Percentiles rank a stretch among this genome's conserved stretches.
phyloP scores from a whole-genome alignment of 1,140 invertebrate genomes.

The Oreohelix idahoensis region DNA sequence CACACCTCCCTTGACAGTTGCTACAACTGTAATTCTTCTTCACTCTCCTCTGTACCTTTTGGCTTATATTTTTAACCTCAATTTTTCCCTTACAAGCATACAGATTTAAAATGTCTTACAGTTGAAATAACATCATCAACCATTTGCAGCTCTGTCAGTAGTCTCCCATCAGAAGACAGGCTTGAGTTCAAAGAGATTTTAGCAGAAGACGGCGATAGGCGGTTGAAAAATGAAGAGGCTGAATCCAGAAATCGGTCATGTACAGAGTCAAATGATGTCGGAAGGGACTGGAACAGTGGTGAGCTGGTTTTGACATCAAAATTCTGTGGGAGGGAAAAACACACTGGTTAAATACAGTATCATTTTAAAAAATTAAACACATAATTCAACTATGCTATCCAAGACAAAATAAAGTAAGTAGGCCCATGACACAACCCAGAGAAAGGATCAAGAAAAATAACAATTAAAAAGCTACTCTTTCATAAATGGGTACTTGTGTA shows the following conservation, averaged over 20 bases:
- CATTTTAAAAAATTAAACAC: too few species aligned
- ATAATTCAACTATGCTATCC: too few species aligned
- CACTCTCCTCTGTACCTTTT: too few species aligned
- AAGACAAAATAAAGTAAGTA: too few species aligned
- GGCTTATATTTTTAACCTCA: too few species aligned
- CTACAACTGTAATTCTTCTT: too few species aligned
- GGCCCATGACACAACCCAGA: too few species aligned
- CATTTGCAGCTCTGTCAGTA: conserved; percentile 68
- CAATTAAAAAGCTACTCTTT: too few species aligned
- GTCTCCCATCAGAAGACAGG: conserved; percentile 53
- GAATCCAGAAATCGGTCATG: conserved; percentile 56
- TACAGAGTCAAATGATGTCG: conserved; percentile 57
- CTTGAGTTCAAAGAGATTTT: conserved; percentile 62
- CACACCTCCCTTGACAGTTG: too few species aligned
- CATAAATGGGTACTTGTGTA: too few species aligned
- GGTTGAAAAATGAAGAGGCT: conserved; percentile 54
- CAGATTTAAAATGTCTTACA: conserved; percentile 50
- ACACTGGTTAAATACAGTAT: neutral
- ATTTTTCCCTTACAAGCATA: too few species aligned
- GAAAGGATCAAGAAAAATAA: too few species aligned
- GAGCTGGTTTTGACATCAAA: conserved; percentile 68
- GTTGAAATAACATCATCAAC: conserved; percentile 64
- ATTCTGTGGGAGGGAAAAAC: conserved; percentile 56
- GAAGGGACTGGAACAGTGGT: conserved; percentile 63
- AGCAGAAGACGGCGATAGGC: conserved; percentile 10